These are phyloP conservation scores for Minunthozetes semirufus DNA, from an alignment of 2,888 invertebrate genomes.

Conservation along the genomic window DNA sequence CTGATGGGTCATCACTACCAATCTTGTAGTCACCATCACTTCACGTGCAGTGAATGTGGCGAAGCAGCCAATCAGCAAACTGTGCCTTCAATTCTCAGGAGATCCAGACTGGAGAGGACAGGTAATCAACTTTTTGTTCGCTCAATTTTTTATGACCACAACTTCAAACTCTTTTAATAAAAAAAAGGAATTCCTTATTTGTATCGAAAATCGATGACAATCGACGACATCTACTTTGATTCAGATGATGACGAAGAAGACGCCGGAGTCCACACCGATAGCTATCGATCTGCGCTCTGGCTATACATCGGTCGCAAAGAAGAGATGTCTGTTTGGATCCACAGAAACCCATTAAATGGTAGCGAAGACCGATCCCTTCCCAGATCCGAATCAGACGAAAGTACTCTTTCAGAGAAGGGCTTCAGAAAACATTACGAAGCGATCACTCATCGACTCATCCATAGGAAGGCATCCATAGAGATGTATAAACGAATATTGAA, in stretches of 20 bases:
- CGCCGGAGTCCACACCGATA: conserved; percentile 64
- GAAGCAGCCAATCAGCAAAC: conserved; percentile 35
- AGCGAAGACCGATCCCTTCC: background rate
- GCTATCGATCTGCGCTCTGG: conserved; percentile 65
- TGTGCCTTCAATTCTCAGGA: conserved; percentile 17
- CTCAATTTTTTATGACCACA: background rate
- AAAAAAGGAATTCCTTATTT: conserved; percentile 26
- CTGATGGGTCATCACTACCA: background rate
- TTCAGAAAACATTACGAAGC: conserved; percentile 79
- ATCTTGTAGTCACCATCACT: conserved; percentile 36
- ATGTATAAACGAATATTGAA: conserved; percentile 76
- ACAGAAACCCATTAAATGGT: conserved; percentile 10
- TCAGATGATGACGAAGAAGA: conserved; percentile 37
- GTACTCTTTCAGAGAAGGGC: conserved; percentile 74
- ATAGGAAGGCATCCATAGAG: conserved; percentile 79
- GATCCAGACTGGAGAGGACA: conserved; percentile 18
- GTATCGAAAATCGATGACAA: conserved; percentile 32
- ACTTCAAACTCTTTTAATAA: no score
- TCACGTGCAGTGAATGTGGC: conserved; percentile 37
- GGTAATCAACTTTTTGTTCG: background rate
- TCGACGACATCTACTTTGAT: conserved; percentile 35
- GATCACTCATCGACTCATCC: conserved; percentile 78
- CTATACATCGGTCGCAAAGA: conserved; percentile 68
- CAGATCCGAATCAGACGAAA: conserved; percentile 49
- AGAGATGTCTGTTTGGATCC: conserved; percentile 59